Evolutionary conservation across 2,113 vertebrate genomes (phyloP).

Genomic region (Shinisaurus crocodilurus): DNA sequence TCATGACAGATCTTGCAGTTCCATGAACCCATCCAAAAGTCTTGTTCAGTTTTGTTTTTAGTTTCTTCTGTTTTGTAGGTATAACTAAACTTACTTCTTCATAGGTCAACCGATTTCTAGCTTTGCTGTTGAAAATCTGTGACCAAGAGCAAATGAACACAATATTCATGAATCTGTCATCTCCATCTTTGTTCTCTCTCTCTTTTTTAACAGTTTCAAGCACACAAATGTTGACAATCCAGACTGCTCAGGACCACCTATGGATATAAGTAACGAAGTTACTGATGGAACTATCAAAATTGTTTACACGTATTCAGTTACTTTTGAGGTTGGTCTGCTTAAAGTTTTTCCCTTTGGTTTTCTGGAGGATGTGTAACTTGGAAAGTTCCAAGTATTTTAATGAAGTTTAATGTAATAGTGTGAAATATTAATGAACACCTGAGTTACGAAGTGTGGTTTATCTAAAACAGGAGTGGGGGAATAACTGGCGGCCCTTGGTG

Average conservation of each 20-base stretch:
- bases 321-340: slow-evolving; percentile 83
- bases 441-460: background rate
- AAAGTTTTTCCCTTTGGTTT: slow-evolving; percentile 12
- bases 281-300: slow-evolving; percentile 81
- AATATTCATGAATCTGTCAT: background rate
- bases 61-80: background rate
- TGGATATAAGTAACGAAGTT: slow-evolving; percentile 88
- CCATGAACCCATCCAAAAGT: background rate
- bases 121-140: background rate
- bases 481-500: too few species aligned
- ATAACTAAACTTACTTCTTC: background rate
- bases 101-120: background rate
- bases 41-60: background rate
- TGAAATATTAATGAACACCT: background rate
- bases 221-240: slow-evolving; percentile 79
- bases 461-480: background rate
- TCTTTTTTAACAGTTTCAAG: slow-evolving; percentile 81
- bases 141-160: background rate
- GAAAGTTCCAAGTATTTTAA: background rate
- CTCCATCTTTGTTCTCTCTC: background rate
- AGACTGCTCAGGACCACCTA: slow-evolving; percentile 84
- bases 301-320: slow-evolving; percentile 90
- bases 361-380: background rate
- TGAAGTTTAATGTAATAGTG: background rate
- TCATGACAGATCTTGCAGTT: background rate